Conservation (phyloP, 1,140 invertebrate species). For the Alviniconcha marisindica region DNA sequence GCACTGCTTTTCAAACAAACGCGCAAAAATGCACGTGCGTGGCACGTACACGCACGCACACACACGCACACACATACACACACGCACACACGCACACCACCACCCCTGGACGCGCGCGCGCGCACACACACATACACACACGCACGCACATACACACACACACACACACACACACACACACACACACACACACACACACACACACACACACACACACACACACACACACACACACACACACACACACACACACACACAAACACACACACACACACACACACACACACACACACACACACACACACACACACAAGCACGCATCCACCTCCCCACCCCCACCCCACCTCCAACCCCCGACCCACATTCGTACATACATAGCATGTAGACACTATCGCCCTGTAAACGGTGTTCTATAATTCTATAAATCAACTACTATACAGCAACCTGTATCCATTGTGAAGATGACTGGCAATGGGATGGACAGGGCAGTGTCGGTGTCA, state of each 20-base stretch:
- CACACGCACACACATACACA: constrained; percentile 14
- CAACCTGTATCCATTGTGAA: no score
- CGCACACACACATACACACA: constrained; percentile 5
- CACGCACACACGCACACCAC: background rate
- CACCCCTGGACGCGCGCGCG: background rate
- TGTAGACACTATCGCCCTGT: no score
- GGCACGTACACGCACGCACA: background rate
- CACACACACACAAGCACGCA: background rate
- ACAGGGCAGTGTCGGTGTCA: no score
- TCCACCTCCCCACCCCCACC: background rate
- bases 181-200: background rate
- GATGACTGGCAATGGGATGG: no score
- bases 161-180: constrained; percentile 25
- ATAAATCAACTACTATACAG: no score
- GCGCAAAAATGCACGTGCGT: no score
- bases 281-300: background rate
- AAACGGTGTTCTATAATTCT: no score
- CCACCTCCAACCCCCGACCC: background rate
- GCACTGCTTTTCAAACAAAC: no score
- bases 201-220: background rate
- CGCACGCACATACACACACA: constrained; percentile 11
- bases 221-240: background rate
- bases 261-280: background rate
- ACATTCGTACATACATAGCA: no score
- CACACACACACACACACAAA: background rate